Base-by-base conservation (phyloP, 2,797 vertebrate species). In the Otus scops region DNA sequence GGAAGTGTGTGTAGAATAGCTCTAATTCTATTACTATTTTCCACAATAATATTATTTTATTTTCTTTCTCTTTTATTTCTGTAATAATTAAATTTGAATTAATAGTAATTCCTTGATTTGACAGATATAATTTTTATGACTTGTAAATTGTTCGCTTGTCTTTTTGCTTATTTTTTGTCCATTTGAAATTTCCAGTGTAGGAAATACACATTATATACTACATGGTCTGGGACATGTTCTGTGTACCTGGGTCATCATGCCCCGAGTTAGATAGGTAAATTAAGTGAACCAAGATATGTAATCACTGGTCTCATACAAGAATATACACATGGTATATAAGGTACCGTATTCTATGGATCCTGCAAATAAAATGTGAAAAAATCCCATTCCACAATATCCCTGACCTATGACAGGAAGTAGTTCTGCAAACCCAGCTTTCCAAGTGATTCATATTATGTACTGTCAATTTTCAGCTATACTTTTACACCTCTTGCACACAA, bases 291-390 rank as follows among this genome's bases (percentile, higher is more conserved):
- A 34, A 78, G 7, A 6, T 57, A 32, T 7, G 2, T 13, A 81
- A 56, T 28, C 11, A 76, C 8, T 45, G 22, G 24, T 82, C 13
- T 71, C 6, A 13, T n/a, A 30, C 5, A 56, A 30, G 11, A 79
- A 57, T 22, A 4, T 15, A 11, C 8, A 56, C 0, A 0, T 10
- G 3, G 56, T 51, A 47, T 3, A 27, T 71, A 23, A 9, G 16
- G 4, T 19, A 26, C 15, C 53, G 34, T 68, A 48, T 64, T 73
- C 18, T 57, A 45, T 39, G 2, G 1, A 60, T 53, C 74, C 27
- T 80, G 11, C 11, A 43, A 51, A 39, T 47, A n/a, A 85, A 82
- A 51, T 68, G 4, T 56, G 22, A 43, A 70, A 73, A 78, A 89
- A 78, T 45, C 3, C 13, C 19, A 53, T 71, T 50, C 6, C 22